Evolutionary conservation across 2,113 vertebrate genomes (phyloP), one percentile per base, ranked within the genome.

Genomic region (Mionectes macconnelli): DNA sequence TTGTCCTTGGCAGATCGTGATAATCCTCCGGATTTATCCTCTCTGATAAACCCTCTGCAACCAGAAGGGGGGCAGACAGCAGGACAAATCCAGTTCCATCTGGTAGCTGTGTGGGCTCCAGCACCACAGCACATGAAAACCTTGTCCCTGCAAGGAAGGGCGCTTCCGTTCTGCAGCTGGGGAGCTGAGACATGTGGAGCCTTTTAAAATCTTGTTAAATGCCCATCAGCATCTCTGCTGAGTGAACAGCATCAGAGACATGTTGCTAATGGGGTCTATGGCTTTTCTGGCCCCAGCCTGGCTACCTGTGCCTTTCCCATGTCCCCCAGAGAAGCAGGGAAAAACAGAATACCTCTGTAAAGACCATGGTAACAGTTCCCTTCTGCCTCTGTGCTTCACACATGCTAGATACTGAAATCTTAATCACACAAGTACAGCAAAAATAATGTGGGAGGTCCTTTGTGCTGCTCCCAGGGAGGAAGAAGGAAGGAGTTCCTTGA

Each of bases 131-230:
- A 78, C 60, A 44, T 84, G 87, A 81, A 40, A 94, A 18, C 23
- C 50, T 81, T 92, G 94, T 95, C 79, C 88, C 90, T 37, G 79
- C 40, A 12, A 74, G 83, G 88, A 81, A 93, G 49, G 79, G 73
- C 31, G 30, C 90, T 96, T 95, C 94, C 44, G 7, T 75, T 68
- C 47, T 59, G 30, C 90, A 93, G 83, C 90, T 87, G 90, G 35
- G 90, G n/a, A 87, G 59, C 82, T 3, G 37, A 79, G 79, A 93
- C 92, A 96, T 95, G 92, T 85, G 85, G 90, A 95, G 90, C 9
- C 89, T 84, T 92, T 95, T 84, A 94, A 96, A 92, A 27, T 16
- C 90, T 86, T 77, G 56, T 90, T 88, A 56, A 86, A 83, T 0
- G n/a, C 68, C 86, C 91, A 84, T 84, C 88, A 89, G 83, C 63